Percentiles rank a stretch among this genome's conserved stretches.
Conservation (phyloP, 2,888 invertebrate species). For the Drosophila hamatofila region DNA sequence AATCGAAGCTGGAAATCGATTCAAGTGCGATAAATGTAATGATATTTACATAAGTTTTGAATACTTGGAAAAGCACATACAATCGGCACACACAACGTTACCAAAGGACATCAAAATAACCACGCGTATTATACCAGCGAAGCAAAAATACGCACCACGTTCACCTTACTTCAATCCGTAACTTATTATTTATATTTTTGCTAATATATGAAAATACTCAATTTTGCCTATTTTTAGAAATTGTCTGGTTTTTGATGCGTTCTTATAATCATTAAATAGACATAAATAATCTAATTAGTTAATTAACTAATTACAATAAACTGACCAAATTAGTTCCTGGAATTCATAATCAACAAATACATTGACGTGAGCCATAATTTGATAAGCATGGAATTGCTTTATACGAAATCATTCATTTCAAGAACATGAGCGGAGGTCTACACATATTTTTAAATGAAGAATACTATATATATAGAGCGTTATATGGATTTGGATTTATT, state of each 20-base stretch:
- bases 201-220: background rate
- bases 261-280: background rate
- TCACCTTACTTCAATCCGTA: constrained; percentile 59
- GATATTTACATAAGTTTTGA: background rate
- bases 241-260: constrained; percentile 17
- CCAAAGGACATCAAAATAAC: background rate
- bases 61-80: constrained; percentile 5
- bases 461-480: background rate
- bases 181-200: background rate
- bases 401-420: too few relatives aligned
- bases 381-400: background rate
- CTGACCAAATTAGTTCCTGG: background rate
- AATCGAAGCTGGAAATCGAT: background rate
- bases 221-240: constrained; percentile 37
- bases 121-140: background rate
- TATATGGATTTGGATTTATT: background rate
- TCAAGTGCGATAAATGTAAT: constrained; percentile 20
- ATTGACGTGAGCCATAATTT: background rate
- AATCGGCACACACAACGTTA: background rate
- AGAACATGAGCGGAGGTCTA: too few relatives aligned
- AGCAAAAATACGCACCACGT: constrained; percentile 47
- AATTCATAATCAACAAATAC: constrained; percentile 3
- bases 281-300: background rate
- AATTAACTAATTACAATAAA: background rate
- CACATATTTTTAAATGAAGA: too few relatives aligned